Conservation (phyloP, 2,797 vertebrate genomes). For the Carcharodon carcharias region DNA sequence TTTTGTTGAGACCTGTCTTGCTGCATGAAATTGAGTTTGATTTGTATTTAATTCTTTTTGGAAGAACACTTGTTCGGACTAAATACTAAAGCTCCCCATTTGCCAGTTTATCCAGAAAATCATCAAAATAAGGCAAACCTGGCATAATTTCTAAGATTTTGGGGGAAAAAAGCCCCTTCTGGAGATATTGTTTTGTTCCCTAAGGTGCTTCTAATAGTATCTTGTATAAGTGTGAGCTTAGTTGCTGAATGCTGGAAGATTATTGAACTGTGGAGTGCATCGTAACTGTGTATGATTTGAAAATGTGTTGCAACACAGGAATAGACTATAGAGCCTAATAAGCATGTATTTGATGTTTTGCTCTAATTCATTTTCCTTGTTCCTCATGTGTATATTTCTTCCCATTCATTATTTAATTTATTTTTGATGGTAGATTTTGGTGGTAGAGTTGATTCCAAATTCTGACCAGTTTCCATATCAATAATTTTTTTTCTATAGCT, state of each 20-base stretch:
- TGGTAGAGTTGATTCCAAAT: neutral
- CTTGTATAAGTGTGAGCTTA: neutral
- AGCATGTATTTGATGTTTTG: neutral
- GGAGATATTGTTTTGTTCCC: neutral
- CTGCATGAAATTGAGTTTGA: slow-evolving; percentile 30
- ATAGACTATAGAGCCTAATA: neutral
- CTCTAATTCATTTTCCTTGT: neutral
- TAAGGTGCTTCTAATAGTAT: neutral
- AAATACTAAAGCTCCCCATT: neutral
- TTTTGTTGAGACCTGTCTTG: slow-evolving; percentile 31
- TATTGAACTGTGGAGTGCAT: neutral
- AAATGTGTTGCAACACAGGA: neutral
- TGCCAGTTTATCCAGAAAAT: neutral
- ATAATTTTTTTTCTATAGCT: neutral
- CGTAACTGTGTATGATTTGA: neutral
- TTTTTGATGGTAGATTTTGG: neutral
- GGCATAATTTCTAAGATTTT: neutral
- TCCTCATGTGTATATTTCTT: neutral
- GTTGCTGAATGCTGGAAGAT: neutral
- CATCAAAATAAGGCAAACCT: neutral
- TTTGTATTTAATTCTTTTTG: slow-evolving; percentile 13
- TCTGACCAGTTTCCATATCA: neutral
- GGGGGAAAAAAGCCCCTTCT: too few species aligned
- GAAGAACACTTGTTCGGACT: neutral
- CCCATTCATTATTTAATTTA: neutral